Base-by-base conservation (phyloP, 2,888 invertebrate species). In the Endotricha flammealis region DNA sequence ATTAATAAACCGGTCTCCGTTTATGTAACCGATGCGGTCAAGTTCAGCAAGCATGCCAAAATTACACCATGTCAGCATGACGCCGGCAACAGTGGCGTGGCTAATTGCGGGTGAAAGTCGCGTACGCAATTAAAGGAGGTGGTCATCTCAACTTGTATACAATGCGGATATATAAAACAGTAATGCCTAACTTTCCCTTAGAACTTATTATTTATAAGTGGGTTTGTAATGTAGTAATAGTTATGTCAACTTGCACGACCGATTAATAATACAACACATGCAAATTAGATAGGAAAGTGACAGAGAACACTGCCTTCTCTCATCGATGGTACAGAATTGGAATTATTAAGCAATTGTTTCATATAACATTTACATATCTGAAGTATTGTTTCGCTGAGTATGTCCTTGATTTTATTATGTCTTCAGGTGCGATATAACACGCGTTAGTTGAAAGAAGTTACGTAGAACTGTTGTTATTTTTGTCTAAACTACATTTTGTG, bases 21-120 rank as follows among this genome's bases (percentile, higher is more conserved):
- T 60, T 57, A 53, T 48, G 46, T 55, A 60, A 52, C 29, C 23
- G 29, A 47, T 51, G 39, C 51, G 58, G 59, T 57, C 59, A 62
- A 64, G 60, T 64, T 62, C 57, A 60, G 44, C 22, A 17, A 27
- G 29, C 36, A 38, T 17, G 27, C 29, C 39, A 17, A 39, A n/a
- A 39, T 37, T 36, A 29, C 31, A 13, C 23, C 20, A 22, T 30
- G 27, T 36, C 25, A n/a, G 29, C 13, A 33, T 24, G 22, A 12
- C 23, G 10, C 3, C 2, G 17, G 22, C 33, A 27, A 27, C 29
- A n/a, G 24, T 29, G 11, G 12, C 1, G 23, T 11, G 10, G 24
- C 9, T 10, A 8, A 6, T 30, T 39, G 36, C 14, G 37, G 29
- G 17, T 14, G 22, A 27, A 32, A 32, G 10, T 39, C n/a, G 20